Conservation (phyloP, 2,113 vertebrate species). For the Passerina amoena region DNA sequence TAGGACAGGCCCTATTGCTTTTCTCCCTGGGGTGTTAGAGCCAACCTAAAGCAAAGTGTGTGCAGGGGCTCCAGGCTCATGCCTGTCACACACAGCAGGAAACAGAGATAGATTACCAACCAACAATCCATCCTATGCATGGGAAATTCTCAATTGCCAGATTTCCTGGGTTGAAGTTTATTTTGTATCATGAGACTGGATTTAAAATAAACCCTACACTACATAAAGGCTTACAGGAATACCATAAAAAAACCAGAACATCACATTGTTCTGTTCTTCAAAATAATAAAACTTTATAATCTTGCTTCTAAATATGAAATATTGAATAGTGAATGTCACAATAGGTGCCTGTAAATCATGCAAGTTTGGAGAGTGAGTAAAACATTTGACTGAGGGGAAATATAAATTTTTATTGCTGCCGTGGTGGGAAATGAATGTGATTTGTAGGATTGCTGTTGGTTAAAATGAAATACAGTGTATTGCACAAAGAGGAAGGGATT, state of each 20-base stretch:
- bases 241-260: not conserved
- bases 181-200: not conserved
- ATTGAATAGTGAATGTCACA: not conserved
- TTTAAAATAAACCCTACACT: not conserved
- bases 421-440: not conserved
- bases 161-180: not conserved
- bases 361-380: not conserved
- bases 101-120: not conserved
- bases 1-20: not conserved
- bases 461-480: not conserved
- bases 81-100: not conserved
- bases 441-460: not conserved
- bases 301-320: not conserved
- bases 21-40: not conserved
- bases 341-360: not conserved
- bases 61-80: not conserved
- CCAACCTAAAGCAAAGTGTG: not conserved
- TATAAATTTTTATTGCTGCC: not conserved
- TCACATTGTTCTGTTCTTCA: not conserved
- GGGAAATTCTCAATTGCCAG: not conserved
- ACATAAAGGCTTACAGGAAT: not conserved
- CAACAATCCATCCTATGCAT: not conserved
- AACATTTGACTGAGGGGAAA: not conserved
- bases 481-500: not conserved
- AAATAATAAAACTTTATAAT: not conserved